A percentile compares a stretch with the other conserved stretches of the same genome.
Evolutionary conservation across 2,888 invertebrate species (phyloP).

Genomic region (Rotaria magnacalcarata): DNA sequence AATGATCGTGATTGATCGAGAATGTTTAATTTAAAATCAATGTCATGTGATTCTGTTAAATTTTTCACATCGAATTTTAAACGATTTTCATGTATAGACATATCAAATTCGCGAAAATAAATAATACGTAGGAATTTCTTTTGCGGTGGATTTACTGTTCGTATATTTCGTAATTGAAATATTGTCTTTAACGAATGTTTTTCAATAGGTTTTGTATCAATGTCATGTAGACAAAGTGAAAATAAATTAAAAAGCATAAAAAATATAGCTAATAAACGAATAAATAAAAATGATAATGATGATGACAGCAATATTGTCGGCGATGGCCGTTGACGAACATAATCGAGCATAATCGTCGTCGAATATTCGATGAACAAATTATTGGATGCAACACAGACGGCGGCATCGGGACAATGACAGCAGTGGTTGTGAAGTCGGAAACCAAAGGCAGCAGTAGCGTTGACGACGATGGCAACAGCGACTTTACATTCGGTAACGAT

Average conservation of each 20-base stretch:
- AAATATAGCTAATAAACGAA: not conserved
- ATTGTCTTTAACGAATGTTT: not conserved
- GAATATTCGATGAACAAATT: conserved; percentile 20
- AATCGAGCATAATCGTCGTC: conserved; percentile 26
- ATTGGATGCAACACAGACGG: not conserved
- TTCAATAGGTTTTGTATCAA: not conserved
- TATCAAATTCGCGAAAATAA: conserved; percentile 19
- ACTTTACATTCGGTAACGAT: not conserved
- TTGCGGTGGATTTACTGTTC: not conserved
- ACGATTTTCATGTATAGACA: not conserved
- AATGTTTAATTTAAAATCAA: not conserved
- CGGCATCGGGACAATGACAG: not conserved
- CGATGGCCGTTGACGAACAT: conserved; percentile 18
- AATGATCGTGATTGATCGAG: not conserved
- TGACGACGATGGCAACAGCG: conserved; percentile 18
- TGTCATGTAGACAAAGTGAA: not conserved
- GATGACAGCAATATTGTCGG: not conserved
- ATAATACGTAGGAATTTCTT: not conserved
- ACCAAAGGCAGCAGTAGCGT: conserved; percentile 20
- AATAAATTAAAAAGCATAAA: not conserved
- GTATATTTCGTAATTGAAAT: not conserved
- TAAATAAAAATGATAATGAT: not conserved
- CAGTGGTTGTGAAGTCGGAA: conserved; percentile 1
- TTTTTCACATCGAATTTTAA: not conserved
- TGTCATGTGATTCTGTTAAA: not conserved